These are phyloP conservation scores for Myotis vivesi DNA, from an alignment of 2,797 vertebrate species.

Conservation along the genomic window DNA sequence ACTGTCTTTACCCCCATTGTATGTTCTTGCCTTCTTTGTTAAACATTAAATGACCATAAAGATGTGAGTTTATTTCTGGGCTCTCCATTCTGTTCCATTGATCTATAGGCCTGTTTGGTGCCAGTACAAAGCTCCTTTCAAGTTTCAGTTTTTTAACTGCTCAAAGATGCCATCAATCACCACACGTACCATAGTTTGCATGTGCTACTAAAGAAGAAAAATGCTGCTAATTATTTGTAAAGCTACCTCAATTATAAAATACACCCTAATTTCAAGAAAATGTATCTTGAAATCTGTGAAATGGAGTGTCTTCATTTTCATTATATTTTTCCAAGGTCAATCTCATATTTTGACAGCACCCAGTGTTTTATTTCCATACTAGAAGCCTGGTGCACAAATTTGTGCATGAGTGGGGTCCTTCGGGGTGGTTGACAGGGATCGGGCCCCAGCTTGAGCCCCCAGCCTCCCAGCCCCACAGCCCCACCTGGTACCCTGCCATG, in stretches of 20 bases:
- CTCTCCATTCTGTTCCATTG: not conserved
- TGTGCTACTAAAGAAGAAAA: not conserved
- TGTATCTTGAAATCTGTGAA: not conserved
- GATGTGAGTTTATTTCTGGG: not conserved
- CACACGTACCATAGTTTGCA: not conserved
- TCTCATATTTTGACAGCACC: not conserved
- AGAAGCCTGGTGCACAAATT: too few species aligned
- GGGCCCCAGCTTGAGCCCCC: too few species aligned
- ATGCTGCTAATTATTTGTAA: constrained; percentile 32
- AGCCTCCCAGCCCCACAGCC: too few species aligned
- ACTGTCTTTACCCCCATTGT: not conserved
- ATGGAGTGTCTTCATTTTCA: not conserved
- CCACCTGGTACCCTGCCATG: too few species aligned
- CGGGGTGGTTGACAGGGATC: too few species aligned
- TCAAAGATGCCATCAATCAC: not conserved
- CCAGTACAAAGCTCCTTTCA: constrained; percentile 17
- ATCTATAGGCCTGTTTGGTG: not conserved
- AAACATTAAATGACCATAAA: not conserved
- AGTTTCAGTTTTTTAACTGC: constrained; percentile 1
- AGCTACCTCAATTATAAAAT: not conserved
- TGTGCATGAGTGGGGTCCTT: too few species aligned
- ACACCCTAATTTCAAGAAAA: not conserved
- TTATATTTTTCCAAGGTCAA: not conserved
- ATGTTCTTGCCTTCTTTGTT: not conserved
- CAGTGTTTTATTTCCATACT: not conserved